Percentiles rank a stretch among this genome's conserved stretches.
Conservation (phyloP, 2,797 vertebrate species). For the Semotilus atromaculatus region DNA sequence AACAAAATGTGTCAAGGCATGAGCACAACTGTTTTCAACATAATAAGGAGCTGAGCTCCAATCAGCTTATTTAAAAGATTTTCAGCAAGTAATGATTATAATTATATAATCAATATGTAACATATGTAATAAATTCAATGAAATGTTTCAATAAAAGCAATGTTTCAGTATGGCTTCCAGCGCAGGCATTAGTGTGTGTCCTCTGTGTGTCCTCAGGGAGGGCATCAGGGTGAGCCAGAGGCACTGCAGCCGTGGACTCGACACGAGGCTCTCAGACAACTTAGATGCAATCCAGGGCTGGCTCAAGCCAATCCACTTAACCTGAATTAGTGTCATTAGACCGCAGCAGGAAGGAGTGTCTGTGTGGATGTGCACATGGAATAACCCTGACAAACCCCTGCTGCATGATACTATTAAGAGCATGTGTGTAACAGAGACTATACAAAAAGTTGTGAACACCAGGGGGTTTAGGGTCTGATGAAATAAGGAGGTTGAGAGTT, state of each 20-base stretch:
- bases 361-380: constrained; percentile 44
- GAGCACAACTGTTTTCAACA: neutral
- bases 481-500: neutral
- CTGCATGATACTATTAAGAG: constrained; percentile 22
- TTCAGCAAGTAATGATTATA: too few species aligned
- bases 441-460: neutral
- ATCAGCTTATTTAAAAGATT: neutral
- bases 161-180: neutral
- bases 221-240: constrained; percentile 61
- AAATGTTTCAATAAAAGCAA: neutral
- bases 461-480: neutral
- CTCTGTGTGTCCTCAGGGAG: constrained; percentile 33
- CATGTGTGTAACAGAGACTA: neutral
- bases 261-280: constrained; percentile 78
- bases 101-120: neutral
- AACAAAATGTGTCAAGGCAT: neutral
- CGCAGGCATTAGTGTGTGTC: neutral
- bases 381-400: constrained; percentile 8
- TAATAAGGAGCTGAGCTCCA: too few species aligned
- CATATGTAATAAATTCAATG: neutral
- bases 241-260: constrained; percentile 65
- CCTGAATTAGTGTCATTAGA: constrained; percentile 79
- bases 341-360: constrained; percentile 62
- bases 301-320: constrained; percentile 80
- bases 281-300: constrained; percentile 73